Base-by-base conservation (phyloP, 37 sponge, comb jelly and placozoan species). In the Aplysina aerophoba region DNA sequence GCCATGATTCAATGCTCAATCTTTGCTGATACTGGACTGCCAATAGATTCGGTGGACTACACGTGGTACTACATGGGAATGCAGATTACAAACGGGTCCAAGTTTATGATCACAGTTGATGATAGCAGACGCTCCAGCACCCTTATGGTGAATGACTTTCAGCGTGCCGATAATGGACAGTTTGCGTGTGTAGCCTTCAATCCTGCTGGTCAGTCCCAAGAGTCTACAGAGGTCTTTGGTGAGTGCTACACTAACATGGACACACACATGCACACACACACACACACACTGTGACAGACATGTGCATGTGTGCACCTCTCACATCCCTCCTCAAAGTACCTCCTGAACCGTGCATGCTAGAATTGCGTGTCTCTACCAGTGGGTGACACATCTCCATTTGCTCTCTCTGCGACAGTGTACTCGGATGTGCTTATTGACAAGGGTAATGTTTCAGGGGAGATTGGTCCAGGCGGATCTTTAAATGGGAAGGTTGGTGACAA, bases 31-130 rank as follows among this genome's bases (percentile, higher is more conserved):
- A 44, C 44, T n/a, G 54, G 44, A 1, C 37, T 69, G 1, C 71
- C 71, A 1, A 4, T 4, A 30, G 34, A 30, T 31, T 69, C 71
- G 19, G 71, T n/a, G 12, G 50, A 75, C n/a, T 75, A 53, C 25
- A 44, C 21, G 50, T 75, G 78, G 78, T 75, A 75, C 78, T 75
- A 75, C 78, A 38, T 41, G 1, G 78, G 78, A 3, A 50, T 25
- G 78, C 20, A n/a, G 78, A 24, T 75, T 1, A 53, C 41, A 21
- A 24, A 36, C 24, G 35, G 34, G 1, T 6, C 33, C 28, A 69
- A 27, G 8, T 44, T 44, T 8, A 44, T 3, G 12, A 34, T 69
- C 71, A 69, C 71, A 17, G 71, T 34, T 69, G 33, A 0, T 30
- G 53, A 40, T 40, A 16, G 1, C 16, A 50, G 13, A 1, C 22